Percentiles rank a stretch among this genome's conserved stretches.
Conservation (phyloP, 2,797 vertebrate species). For the Oreochromis grahami region DNA sequence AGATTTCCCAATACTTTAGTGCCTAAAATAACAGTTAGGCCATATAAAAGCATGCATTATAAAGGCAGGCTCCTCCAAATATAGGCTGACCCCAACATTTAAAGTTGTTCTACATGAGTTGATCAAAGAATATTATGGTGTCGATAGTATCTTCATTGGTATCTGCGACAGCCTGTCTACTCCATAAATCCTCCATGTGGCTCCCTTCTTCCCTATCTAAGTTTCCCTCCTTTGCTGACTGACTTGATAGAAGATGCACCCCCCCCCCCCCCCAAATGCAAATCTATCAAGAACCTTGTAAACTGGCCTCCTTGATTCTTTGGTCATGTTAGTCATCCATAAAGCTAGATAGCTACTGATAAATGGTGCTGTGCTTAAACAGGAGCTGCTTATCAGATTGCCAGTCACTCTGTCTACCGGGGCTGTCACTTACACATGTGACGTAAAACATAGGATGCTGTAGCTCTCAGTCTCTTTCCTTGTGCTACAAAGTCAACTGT, state of each 20-base stretch:
- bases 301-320: constrained; percentile 34
- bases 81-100: neutral
- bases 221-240: constrained; percentile 7
- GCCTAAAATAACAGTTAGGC: neutral
- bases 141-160: constrained; percentile 7
- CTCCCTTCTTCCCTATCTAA: constrained; percentile 38
- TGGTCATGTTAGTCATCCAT: constrained; percentile 49
- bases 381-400: constrained; percentile 56
- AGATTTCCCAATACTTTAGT: neutral
- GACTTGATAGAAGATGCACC: constrained; percentile 36
- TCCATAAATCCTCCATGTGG: constrained; percentile 38
- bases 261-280: constrained; percentile 18
- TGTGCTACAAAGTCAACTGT: neutral
- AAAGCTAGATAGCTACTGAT: constrained; percentile 61
- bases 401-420: constrained; percentile 40
- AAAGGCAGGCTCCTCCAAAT: neutral
- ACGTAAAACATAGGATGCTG: neutral
- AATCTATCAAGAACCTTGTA: constrained; percentile 23
- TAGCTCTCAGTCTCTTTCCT: neutral
- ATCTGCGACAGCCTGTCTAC: constrained; percentile 12
- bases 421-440: constrained; percentile 21
- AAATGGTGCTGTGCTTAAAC: constrained; percentile 46
- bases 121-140: neutral
- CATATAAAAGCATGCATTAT: neutral
- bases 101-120: neutral